Conservation (phyloP, 2,888 invertebrate species). For the Chrysopilus asiliformis region DNA sequence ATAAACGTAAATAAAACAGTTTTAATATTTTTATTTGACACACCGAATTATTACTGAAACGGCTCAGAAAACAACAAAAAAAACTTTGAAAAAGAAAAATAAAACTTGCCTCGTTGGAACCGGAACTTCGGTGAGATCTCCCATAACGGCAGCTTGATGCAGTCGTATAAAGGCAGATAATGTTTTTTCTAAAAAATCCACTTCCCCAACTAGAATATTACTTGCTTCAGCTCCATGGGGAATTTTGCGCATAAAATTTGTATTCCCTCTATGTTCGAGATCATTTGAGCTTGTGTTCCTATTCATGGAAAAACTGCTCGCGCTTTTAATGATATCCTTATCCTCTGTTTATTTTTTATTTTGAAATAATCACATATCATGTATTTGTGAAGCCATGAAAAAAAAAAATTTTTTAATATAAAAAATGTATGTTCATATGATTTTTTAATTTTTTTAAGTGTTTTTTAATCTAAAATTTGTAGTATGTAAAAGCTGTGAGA, state of each 20-base stretch:
- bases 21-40: too few species aligned
- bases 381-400: too few species aligned
- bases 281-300: constrained; percentile 59
- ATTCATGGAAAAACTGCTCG: constrained; percentile 67
- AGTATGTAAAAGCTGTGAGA: too few species aligned
- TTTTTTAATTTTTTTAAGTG: too few species aligned
- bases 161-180: constrained; percentile 87
- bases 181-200: constrained; percentile 86
- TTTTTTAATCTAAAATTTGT: too few species aligned
- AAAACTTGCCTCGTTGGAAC: constrained; percentile 58
- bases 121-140: constrained; percentile 92
- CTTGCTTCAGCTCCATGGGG: constrained; percentile 94
- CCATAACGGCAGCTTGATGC: constrained; percentile 75
- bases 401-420: too few species aligned
- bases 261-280: constrained; percentile 63
- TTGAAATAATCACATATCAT: too few species aligned
- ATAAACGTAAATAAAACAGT: too few species aligned
- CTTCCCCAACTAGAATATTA: constrained; percentile 94
- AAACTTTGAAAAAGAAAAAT: constrained; percentile 1
- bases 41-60: too few species aligned
- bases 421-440: too few species aligned
- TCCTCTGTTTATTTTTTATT: constrained; percentile 20
- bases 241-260: constrained; percentile 91
- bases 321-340: constrained; percentile 64
- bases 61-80: too few species aligned